Percentiles rank a stretch among this genome's conserved stretches.
These are phyloP conservation scores for Papilio polytes DNA, from an alignment of 1,140 invertebrate genomes.

Conservation along the genomic window DNA sequence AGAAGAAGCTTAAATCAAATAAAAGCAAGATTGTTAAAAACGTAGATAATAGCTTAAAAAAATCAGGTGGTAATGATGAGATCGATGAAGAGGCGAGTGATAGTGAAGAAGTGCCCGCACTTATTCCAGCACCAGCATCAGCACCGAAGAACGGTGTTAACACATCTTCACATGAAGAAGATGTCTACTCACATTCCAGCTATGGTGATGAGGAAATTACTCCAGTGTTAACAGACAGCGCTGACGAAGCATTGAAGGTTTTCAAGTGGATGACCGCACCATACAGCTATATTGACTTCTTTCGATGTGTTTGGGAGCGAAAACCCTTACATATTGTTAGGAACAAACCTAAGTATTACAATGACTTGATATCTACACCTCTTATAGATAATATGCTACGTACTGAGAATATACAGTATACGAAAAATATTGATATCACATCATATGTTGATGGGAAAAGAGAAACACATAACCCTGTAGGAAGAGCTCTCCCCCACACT, in stretches of 20 bases:
- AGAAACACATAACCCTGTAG: constrained; percentile 94
- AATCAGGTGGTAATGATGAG: constrained; percentile 39
- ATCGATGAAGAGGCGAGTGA: constrained; percentile 44
- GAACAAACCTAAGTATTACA: constrained; percentile 87
- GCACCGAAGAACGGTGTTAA: constrained; percentile 26
- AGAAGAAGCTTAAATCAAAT: constrained; percentile 53
- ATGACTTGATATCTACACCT: constrained; percentile 89
- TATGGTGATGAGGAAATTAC: constrained; percentile 62
- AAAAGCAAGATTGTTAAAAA: constrained; percentile 45
- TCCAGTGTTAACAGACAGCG: constrained; percentile 84
- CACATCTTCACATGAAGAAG: constrained; percentile 42
- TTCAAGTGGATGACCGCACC: constrained; percentile 90
- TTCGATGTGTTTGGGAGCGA: constrained; percentile 91
- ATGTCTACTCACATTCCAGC: constrained; percentile 52
- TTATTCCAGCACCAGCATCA: constrained; percentile 46
- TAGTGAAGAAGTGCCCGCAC: constrained; percentile 58
- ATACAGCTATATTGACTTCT: constrained; percentile 86
- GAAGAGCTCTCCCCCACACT: constrained; percentile 88
- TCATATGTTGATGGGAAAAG: constrained; percentile 91
- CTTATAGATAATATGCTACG: constrained; percentile 92
- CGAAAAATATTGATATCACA: constrained; percentile 96
- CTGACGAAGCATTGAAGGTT: constrained; percentile 84
- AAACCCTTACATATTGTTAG: constrained; percentile 90
- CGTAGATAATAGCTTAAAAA: constrained; percentile 40
- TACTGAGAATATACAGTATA: constrained; percentile 90